Evolutionary conservation across 2,113 vertebrate genomes (phyloP).

Genomic region (Galeopterus variegatus): DNA sequence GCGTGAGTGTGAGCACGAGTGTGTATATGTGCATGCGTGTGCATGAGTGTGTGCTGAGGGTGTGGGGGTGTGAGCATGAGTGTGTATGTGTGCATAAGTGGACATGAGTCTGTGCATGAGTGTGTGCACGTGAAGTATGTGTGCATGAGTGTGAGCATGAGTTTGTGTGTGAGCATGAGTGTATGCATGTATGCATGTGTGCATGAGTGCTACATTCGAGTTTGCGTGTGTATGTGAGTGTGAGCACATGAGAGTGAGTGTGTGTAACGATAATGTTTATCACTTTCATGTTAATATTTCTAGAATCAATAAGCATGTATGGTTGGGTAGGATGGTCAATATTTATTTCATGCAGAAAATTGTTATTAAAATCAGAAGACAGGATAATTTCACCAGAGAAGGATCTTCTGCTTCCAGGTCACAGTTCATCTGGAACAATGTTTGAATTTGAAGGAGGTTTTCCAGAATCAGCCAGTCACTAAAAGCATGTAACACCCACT

Average conservation of each 20-base stretch:
- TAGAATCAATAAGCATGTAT: background rate
- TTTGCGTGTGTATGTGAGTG: background rate
- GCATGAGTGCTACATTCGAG: background rate
- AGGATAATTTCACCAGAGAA: slow-evolving; percentile 22
- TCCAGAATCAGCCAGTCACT: background rate
- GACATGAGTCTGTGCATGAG: background rate
- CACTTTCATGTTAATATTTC: background rate
- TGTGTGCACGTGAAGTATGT: background rate
- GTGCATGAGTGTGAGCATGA: background rate
- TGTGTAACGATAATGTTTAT: background rate
- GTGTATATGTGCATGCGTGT: too few relatives aligned
- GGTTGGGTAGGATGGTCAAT: background rate
- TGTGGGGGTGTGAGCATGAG: background rate
- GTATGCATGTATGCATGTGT: background rate
- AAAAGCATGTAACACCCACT: background rate
- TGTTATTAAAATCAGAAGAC: background rate
- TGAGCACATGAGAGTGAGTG: background rate
- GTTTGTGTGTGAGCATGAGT: too few relatives aligned
- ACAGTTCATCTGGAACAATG: background rate
- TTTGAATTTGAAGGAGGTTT: background rate
- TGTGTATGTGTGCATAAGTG: too few relatives aligned
- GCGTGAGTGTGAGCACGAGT: background rate
- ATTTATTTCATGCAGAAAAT: background rate
- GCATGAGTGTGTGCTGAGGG: background rate
- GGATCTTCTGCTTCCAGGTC: background rate